Base-by-base conservation (phyloP, 2,113 vertebrate species). In the Melanerpes aurifrons region DNA sequence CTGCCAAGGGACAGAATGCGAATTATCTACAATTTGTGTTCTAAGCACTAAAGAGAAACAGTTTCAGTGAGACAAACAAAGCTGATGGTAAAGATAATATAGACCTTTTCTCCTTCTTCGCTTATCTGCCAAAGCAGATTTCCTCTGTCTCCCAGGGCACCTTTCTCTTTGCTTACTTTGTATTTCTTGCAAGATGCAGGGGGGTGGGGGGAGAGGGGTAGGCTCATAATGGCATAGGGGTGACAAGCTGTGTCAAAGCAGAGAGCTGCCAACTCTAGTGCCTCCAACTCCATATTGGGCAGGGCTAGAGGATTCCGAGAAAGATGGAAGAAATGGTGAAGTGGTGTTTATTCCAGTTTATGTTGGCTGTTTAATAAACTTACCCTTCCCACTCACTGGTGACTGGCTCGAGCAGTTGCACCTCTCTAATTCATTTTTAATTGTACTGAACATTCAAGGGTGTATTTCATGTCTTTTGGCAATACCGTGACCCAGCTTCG, bases 21-120 rank as follows among this genome's bases (percentile, higher is more conserved):
- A 80, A 92, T 93, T 93, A 76, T 94, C 81, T 86, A 61, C 3
- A 7, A 84, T 82, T 94, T 90, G 28, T 90, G n/a, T 78, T 78
- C 56, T 62, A 58, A 82, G 62, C 57, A 35, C 71, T 92, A 29
- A 94, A 94, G 26, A 86, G 69, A 82, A 83, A 64, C 45, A 40
- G 53, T 82, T 92, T 93, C 86, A 92, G 73, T 79, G 45, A 94
- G 58, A 83, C 45, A 94, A 91, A 90, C 86, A 45, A 93, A 94
- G 45, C 62, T 63, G 76, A 86, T 75, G 86, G 73, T 86, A 79
- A 81, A 82, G 91, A 83, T 88, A 94, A 83, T 86, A 75, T 18
- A 93, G 71, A 81, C 32, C 17, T 73, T 90, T 84, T 53, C n/a
- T 92, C 53, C 53, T 84, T 37, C 64, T 88, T 53, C 2, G 1